These are phyloP conservation scores for Rhagologus leucostigma DNA, from an alignment of 2,113 vertebrate species.

Conservation along the genomic window DNA sequence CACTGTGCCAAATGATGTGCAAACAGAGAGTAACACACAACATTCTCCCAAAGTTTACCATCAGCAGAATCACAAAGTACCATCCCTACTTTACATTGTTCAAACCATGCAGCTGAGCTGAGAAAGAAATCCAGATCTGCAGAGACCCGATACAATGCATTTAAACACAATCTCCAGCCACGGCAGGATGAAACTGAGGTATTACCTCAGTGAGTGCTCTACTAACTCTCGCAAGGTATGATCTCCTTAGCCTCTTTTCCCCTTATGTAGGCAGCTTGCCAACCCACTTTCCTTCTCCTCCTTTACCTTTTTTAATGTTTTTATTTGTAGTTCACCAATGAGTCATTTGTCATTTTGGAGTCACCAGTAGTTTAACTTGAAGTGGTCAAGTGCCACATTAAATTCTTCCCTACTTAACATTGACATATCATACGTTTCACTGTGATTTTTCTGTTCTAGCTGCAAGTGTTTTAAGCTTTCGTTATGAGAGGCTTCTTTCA, in stretches of 20 bases:
- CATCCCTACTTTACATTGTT: not conserved
- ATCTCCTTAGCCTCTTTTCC: not conserved
- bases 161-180: not conserved
- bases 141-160: not conserved
- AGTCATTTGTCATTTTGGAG: not conserved
- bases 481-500: slow-evolving; percentile 1
- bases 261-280: not conserved
- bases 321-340: not conserved
- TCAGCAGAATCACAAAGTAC: not conserved
- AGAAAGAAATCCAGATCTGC: not conserved
- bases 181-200: not conserved
- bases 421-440: not conserved
- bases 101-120: not conserved
- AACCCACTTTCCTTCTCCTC: not conserved
- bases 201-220: not conserved
- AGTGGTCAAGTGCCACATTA: not conserved
- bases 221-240: not conserved
- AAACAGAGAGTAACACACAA: not conserved
- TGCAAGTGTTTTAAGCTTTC: not conserved
- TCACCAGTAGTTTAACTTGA: not conserved
- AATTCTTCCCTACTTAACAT: not conserved
- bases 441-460: slow-evolving; percentile 25
- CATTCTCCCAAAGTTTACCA: not conserved
- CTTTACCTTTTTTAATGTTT: not conserved
- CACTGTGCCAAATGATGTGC: not conserved